Conservation (phyloP, 2,113 vertebrate species). For the Litocranius walleri region DNA sequence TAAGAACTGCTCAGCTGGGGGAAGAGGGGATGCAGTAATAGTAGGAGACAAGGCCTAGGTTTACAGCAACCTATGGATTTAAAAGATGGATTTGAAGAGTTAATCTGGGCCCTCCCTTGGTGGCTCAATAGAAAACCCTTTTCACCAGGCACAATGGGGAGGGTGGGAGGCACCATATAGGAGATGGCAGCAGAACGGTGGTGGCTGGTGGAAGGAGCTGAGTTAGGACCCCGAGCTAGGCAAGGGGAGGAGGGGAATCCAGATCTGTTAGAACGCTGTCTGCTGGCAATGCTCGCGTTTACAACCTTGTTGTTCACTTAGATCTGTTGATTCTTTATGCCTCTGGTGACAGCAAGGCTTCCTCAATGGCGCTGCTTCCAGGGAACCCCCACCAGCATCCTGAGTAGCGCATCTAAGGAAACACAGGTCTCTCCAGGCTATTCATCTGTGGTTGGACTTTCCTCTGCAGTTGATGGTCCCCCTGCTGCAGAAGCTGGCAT, state of each 20-base stretch:
- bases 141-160: fast-evolving
- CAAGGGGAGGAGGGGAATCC: neutral
- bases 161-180: neutral
- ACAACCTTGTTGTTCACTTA: neutral
- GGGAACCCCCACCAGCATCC: neutral
- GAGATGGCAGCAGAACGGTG: neutral
- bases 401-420: fast-evolving
- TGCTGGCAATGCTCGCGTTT: neutral
- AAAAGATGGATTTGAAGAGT: neutral
- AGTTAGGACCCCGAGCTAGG: neutral
- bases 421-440: neutral
- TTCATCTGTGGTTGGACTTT: neutral
- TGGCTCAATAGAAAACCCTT: neutral
- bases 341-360: neutral
- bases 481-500: fast-evolving
- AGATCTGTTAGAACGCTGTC: neutral
- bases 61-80: neutral
- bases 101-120: neutral
- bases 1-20: fast-evolving
- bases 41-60: neutral
- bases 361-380: neutral
- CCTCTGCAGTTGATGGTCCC: neutral
- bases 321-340: neutral
- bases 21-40: neutral
- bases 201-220: neutral